Base-by-base conservation (phyloP, 2,113 vertebrate species). In the Rallus limicola region DNA sequence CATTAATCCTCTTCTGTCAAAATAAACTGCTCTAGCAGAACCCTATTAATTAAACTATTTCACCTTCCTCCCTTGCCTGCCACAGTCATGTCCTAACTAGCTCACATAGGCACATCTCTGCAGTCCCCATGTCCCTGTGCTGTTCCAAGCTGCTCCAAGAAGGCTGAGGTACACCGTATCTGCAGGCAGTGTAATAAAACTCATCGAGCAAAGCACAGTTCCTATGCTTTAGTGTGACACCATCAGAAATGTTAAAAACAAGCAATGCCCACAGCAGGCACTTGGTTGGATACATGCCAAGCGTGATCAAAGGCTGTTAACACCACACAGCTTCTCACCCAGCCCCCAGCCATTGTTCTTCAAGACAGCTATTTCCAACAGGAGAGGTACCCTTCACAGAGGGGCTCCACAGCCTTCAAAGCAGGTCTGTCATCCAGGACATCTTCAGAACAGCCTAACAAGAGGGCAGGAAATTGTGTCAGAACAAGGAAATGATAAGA, bases 381-480 rank as follows among this genome's bases (percentile, higher is more conserved):
- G 78, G 29, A 86, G 86, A 68, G 56, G 16, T 40, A 23, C 25
- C 13, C 63, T 82, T 69, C 69, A 38, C 68, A 53, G 36, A 74
- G 40, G 29, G n/a, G 52, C 29, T 20, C 81, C 91, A 93, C 67
- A 80, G 65, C n/a, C 70, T 93, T 92, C 93, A 93, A 97, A 95
- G 90, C 48, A 67, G 62, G 84, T 90, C 93, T 92, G 91, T 95
- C 96, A 93, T 90, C 82, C 80, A 84, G 40, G 74, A 36, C 1
- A 25, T 92, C 93, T 79, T 77, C 90, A 60, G 67, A 87, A 79
- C 62, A 95, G 74, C 46, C 62, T 48, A 53, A 90, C 14, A 9
- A 69, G 70, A 91, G 77, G 34, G 44, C 86, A 96, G 96, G 97
- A 97, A 97, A 93, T 94, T 84, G 62, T 84, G 62, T 95, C 82